Conservation (phyloP, 2,113 vertebrate species). For the Leptodactylus fuscus region DNA sequence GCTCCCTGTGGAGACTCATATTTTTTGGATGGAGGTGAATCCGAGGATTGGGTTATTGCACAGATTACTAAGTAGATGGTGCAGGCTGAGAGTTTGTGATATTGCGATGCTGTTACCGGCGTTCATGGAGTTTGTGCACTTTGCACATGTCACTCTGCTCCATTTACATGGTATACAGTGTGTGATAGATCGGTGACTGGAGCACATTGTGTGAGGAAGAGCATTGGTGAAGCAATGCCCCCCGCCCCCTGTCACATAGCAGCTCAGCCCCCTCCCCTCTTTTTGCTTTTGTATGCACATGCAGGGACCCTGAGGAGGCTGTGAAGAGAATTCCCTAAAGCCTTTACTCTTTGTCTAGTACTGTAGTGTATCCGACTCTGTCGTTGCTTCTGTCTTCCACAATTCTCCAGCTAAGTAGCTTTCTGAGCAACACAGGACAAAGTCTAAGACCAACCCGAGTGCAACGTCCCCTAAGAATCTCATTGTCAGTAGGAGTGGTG, state of each 20-base stretch:
- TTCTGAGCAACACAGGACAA: constrained; percentile 17
- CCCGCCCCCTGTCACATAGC: constrained; percentile 52
- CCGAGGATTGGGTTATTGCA: not conserved
- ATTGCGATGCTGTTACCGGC: not conserved
- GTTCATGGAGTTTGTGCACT: not conserved
- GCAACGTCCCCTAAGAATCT: constrained; percentile 15
- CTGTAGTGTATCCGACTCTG: constrained; percentile 34
- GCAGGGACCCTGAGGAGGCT: constrained; percentile 69
- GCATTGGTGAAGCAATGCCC: constrained; percentile 35
- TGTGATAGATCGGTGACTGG: constrained; percentile 5
- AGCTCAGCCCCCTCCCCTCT: constrained; percentile 44
- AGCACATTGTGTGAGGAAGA: constrained; percentile 38
- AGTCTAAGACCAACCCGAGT: not conserved
- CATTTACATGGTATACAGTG: constrained; percentile 31
- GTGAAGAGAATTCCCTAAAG: constrained; percentile 61
- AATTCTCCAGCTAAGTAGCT: not conserved
- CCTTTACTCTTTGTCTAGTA: constrained; percentile 51
- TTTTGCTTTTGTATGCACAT: constrained; percentile 55
- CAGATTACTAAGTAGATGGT: too few species aligned
- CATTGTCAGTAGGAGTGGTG: constrained; percentile 2
- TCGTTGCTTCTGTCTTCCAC: constrained; percentile 29
- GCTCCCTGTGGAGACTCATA: not conserved
- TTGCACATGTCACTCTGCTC: constrained; percentile 11
- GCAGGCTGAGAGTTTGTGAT: too few species aligned
- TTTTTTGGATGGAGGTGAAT: not conserved